phyloP scores from a whole-genome alignment of 2,113 vertebrate species.

The Azemiops feae region DNA sequence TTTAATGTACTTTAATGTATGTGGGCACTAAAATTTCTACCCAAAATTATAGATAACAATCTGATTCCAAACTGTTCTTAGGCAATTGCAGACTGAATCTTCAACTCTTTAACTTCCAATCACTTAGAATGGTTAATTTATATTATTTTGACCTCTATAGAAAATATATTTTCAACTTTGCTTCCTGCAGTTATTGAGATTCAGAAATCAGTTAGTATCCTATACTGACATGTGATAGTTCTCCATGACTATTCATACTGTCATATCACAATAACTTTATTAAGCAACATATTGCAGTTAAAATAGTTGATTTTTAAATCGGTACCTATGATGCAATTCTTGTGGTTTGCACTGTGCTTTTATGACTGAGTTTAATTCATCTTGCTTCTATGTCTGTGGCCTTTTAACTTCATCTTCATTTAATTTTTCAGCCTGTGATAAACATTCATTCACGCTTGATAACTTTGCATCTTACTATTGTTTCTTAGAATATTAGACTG shows the following conservation, averaged over 20 bases:
- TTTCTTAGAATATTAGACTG: background rate
- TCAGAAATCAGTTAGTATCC: background rate
- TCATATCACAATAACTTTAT: background rate
- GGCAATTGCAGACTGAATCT: background rate
- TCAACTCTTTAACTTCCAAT: background rate
- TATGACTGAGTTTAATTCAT: background rate
- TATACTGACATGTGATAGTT: background rate
- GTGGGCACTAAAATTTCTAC: background rate
- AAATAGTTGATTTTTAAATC: background rate
- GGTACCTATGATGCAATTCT: background rate
- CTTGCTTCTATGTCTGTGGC: background rate
- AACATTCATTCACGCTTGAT: background rate
- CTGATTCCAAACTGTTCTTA: background rate
- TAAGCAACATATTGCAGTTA: background rate
- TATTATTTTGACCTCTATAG: background rate
- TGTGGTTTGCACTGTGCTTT: background rate
- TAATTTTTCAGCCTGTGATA: background rate
- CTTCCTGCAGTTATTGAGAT: background rate
- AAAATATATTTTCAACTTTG: background rate
- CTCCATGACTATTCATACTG: background rate
- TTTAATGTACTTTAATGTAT: background rate
- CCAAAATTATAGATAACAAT: background rate
- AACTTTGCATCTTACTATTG: background rate
- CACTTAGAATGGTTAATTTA: background rate
- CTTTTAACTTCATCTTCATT: background rate